Base-by-base conservation (phyloP, 2,113 vertebrate genomes). In the Chaetodon auriga region DNA sequence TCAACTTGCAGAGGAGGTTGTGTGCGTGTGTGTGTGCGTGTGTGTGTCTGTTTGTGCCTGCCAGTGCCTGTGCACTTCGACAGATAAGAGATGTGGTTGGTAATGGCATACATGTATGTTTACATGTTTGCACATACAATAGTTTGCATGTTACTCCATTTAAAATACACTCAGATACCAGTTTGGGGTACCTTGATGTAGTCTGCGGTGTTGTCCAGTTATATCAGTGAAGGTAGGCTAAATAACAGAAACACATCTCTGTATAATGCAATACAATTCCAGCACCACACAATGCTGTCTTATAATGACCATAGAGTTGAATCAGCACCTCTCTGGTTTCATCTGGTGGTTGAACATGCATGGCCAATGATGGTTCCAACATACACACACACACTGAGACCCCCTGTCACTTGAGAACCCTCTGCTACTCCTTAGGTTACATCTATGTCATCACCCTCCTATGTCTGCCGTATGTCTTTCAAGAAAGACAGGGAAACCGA, bases 1-100 rank as follows among this genome's bases (percentile, higher is more conserved):
- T 96, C 96, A 98, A 95, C 94, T 95, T 95, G 95, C 95, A 93
- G 92, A 82, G 73, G 80, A 92, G 95, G 89, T 72, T 87, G 57
- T 60, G 46, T 72, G 83, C 41, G 51, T 10, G 46, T 75, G 68
- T 72, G 14, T 80, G 68, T 76, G 75, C 65, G 8, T 41, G 38
- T 41, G 38, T 30, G 30, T 30, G 86, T 81, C 51, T 86, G 63
- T 80, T 79, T 79, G 82, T 75, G 81, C 72, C 80, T 90, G 68
- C 68, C 23, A 82, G 83, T 83, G 82, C 73, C 23, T 89, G 71
- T 84, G 89, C 84, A 76, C 46, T 81, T 86, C 71, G 53, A 38
- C 57, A 84, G 86, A 85, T 85, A 85, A 87, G 68, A 80, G 16
- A 66, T 75, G 55, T 86, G 66, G 68, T 77, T 80, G 68, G 57